Percentiles rank a stretch among this genome's conserved stretches.
These are phyloP conservation scores for Sinocyclocheilus anophthalmus DNA, from an alignment of 2,113 vertebrate genomes.

Conservation along the genomic window DNA sequence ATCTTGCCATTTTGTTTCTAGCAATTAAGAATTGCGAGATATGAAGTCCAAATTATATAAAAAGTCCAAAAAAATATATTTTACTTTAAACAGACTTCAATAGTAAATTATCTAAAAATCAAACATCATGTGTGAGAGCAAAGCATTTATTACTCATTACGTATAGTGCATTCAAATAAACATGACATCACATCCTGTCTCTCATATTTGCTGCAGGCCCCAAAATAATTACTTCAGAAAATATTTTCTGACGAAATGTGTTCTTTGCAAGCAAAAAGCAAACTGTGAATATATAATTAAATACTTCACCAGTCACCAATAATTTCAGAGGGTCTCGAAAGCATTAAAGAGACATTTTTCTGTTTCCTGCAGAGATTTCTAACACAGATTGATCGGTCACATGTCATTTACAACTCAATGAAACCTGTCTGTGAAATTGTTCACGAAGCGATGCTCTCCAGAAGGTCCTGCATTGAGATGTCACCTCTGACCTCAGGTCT, in stretches of 20 bases:
- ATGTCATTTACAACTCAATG: not conserved
- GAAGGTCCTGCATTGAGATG: not conserved
- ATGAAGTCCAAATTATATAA: no score
- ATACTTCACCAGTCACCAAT: not conserved
- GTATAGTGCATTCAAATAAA: not conserved
- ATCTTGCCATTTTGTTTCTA: no score
- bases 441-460: not conserved
- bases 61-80: no score
- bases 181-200: not conserved
- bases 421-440: not conserved
- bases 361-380: not conserved
- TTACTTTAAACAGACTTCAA: no score
- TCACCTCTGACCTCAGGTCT: not conserved
- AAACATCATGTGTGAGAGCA: not conserved
- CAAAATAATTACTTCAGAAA: not conserved
- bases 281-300: not conserved
- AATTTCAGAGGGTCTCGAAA: no score
- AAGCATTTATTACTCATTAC: not conserved
- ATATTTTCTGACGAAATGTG: not conserved
- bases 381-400: no score
- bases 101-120: no score
- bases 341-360: not conserved
- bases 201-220: not conserved
- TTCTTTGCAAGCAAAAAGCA: not conserved
- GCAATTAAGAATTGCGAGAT: no score